Evolutionary conservation across 2,888 invertebrate species (phyloP).

Genomic region (Sarcophaga rosellei): DNA sequence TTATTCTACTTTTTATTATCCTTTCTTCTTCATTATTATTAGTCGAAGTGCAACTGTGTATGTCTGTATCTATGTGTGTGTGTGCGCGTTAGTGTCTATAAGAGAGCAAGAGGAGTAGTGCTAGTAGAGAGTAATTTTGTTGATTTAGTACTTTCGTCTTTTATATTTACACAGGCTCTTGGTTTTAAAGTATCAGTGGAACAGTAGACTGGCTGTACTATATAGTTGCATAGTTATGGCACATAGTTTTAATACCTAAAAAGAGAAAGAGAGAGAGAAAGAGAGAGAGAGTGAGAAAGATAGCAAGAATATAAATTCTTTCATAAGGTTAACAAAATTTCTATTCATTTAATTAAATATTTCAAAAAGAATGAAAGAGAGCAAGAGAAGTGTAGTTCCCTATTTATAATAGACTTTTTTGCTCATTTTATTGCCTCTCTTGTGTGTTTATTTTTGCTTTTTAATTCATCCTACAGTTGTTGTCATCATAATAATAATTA

Average conservation of each 20-base stretch:
- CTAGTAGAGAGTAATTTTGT: background rate
- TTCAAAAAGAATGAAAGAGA: conserved; percentile 17
- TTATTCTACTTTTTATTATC: background rate
- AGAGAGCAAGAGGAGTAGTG: too few relatives aligned
- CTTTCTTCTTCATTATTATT: conserved; percentile 15
- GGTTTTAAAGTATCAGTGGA: background rate
- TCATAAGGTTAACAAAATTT: conserved; percentile 54
- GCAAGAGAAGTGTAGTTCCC: background rate
- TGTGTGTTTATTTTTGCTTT: background rate
- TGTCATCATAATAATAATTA: too few relatives aligned
- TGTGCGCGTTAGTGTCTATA: background rate
- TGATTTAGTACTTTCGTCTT: background rate
- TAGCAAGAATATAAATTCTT: conserved; percentile 42
- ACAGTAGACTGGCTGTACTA: background rate
- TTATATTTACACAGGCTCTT: background rate
- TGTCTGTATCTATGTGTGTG: background rate
- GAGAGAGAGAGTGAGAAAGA: background rate
- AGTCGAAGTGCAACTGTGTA: background rate
- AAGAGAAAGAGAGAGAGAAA: conserved; percentile 1
- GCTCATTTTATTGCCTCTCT: background rate
- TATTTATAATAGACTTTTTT: conserved; percentile 15
- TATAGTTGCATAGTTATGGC: background rate
- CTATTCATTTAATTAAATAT: conserved; percentile 61
- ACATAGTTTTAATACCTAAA: conserved; percentile 34
- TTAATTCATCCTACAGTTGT: too few relatives aligned